Conservation (phyloP, 2,113 vertebrate genomes). For the Aptenodytes patagonicus region DNA sequence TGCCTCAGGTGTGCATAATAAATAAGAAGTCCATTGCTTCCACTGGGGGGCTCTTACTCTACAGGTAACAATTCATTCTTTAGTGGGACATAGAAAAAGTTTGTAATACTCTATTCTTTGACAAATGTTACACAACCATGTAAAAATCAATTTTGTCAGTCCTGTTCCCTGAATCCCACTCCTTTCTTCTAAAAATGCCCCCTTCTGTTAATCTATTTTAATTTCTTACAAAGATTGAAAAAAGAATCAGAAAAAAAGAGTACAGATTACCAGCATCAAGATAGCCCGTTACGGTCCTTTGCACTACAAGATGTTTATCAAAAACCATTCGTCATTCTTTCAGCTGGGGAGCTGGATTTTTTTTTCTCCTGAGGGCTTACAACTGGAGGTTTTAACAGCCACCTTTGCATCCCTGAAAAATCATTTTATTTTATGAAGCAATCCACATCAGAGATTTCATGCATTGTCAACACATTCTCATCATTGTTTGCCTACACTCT, state of each 20-base stretch:
- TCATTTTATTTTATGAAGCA: constrained; percentile 1
- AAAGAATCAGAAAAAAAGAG: background rate
- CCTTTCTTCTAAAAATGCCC: background rate
- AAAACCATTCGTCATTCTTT: background rate
- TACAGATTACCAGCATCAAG: background rate
- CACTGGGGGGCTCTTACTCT: background rate
- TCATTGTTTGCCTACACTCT: constrained; percentile 30
- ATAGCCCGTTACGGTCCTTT: background rate
- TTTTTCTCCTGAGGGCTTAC: background rate
- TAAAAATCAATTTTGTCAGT: background rate
- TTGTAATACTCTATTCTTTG: background rate
- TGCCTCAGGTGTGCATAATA: background rate
- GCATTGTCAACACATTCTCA: constrained; percentile 34
- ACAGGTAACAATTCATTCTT: background rate
- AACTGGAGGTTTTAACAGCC: background rate
- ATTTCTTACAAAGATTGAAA: background rate
- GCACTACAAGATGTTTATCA: background rate
- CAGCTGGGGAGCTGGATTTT: background rate
- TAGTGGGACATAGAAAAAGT: background rate
- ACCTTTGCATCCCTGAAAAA: background rate
- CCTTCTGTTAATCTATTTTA: background rate
- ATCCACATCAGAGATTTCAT: constrained; percentile 39
- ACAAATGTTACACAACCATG: background rate
- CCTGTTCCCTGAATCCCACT: background rate
- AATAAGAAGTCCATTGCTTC: background rate